Evolutionary conservation across 2,113 vertebrate genomes (phyloP).

Genomic region (Centropus bengalensis): DNA sequence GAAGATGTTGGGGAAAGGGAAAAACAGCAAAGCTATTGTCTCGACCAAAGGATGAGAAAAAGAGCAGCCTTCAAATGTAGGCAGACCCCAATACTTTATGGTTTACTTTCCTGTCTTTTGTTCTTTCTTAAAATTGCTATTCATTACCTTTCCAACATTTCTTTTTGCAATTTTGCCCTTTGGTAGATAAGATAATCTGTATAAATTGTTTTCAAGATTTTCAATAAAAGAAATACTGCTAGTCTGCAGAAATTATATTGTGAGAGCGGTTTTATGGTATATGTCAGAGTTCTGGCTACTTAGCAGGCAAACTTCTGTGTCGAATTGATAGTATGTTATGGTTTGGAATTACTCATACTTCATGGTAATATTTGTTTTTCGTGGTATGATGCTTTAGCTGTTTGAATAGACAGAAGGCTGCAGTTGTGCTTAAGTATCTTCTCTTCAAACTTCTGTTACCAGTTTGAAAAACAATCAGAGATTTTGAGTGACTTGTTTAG

Average conservation of each 20-base stretch:
- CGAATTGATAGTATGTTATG: not conserved
- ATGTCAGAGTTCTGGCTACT: not conserved
- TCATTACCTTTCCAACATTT: not conserved
- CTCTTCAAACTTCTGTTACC: not conserved
- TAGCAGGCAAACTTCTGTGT: not conserved
- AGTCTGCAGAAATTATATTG: accelerated
- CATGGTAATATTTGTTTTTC: not conserved
- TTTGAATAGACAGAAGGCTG: not conserved
- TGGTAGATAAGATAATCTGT: not conserved
- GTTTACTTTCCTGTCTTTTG: not conserved
- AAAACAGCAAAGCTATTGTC: not conserved
- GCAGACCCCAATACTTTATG: not conserved
- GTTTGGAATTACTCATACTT: not conserved
- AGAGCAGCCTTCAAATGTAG: not conserved
- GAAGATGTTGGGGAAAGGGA: not conserved
- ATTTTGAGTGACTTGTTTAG: not conserved
- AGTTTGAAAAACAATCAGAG: not conserved
- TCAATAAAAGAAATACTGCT: not conserved
- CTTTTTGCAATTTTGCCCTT: not conserved
- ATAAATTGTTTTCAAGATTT: not conserved
- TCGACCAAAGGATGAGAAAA: not conserved
- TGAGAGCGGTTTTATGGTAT: not conserved
- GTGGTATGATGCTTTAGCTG: not conserved
- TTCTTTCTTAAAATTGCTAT: not conserved
- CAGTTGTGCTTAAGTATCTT: not conserved